Evolutionary conservation across 2,797 vertebrate genomes (phyloP), one percentile per base, ranked within the genome.

Genomic region (Sebastes cheni): DNA sequence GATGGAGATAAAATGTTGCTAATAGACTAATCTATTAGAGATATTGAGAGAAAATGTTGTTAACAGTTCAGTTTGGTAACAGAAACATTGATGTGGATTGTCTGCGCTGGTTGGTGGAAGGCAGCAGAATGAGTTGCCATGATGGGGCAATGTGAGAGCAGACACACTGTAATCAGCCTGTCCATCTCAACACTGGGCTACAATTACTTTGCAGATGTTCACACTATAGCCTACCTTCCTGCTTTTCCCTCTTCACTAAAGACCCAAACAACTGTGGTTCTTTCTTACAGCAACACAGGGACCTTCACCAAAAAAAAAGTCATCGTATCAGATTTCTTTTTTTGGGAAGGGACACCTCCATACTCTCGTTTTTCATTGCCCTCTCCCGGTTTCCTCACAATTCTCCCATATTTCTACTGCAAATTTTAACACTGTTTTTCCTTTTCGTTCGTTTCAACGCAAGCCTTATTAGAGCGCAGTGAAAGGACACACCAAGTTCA

Each of bases 171-270:
- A 94, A 95, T 95, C 93, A 94, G 84, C 77, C 82, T 74, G 93
- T 94, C 93, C 82, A 83, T 94, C 88, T 89, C 67, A 66, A 42
- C 71, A n/a, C 78, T 75, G 88, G 88, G 23, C 92, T 85, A 91
- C 91, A 93, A 93, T 95, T 95, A 95, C 89, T 79, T 79, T 83
- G 86, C 91, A 91, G 93, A 95, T 93, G 92, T 90, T 91, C 79
- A 73, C 74, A 92, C 91, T 90, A 91, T 80, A 71, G 18, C 50
- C 20, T 52, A 46, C 82, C 69, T 75, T 80, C 76, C 46, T 25
- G 82, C 75, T n/a, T 65, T 64, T 75, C 50, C 39, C 9, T 85
- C 36, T 50, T 59, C 54, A 32, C 46, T 5, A 30, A 67, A 66
- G 75, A 56, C 25, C n/a, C 16, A 58, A 30, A 62, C 67, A 50